phyloP scores from a whole-genome alignment of 2,888 invertebrate species.

The Eretmocerus hayati region DNA sequence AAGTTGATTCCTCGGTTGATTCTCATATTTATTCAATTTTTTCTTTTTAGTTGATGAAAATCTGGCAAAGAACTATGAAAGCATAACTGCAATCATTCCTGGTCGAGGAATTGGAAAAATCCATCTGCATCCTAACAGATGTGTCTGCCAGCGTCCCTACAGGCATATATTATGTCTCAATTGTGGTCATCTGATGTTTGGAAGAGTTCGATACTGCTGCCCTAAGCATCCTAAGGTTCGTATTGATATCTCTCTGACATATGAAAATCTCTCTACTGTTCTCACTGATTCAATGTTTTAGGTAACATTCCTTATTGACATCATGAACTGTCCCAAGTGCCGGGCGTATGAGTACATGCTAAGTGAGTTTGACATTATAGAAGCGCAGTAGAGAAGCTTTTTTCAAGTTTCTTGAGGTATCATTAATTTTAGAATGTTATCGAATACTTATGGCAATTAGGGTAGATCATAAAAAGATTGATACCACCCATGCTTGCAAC shows the following conservation, averaged over 20 bases:
- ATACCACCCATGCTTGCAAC: too few species aligned
- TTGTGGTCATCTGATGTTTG: conserved; percentile 28
- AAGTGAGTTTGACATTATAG: conserved; percentile 20
- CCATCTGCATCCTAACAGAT: conserved; percentile 10
- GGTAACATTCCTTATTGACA: conserved; percentile 51
- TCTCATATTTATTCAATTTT: too few species aligned
- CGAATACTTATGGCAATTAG: too few species aligned
- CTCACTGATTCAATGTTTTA: conserved; percentile 36
- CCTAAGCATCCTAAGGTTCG: conserved; percentile 27
- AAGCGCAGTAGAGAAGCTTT: too few species aligned
- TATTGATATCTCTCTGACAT: too few species aligned
- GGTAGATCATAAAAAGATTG: too few species aligned
- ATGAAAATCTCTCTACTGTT: too few species aligned
- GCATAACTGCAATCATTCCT: not conserved
- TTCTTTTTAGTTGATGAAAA: too few species aligned
- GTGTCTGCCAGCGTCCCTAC: conserved; percentile 28
- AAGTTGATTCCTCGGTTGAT: too few species aligned
- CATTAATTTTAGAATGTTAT: too few species aligned
- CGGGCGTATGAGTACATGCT: conserved; percentile 26
- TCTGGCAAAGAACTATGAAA: not conserved
- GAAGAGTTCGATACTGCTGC: conserved; percentile 28
- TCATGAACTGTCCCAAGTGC: conserved; percentile 51
- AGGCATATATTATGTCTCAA: conserved; percentile 26
- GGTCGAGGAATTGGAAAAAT: conserved; percentile 13
- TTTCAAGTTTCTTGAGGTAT: too few species aligned